Base-by-base conservation (phyloP, 1,140 invertebrate species). In the Conopomorpha cramerella region DNA sequence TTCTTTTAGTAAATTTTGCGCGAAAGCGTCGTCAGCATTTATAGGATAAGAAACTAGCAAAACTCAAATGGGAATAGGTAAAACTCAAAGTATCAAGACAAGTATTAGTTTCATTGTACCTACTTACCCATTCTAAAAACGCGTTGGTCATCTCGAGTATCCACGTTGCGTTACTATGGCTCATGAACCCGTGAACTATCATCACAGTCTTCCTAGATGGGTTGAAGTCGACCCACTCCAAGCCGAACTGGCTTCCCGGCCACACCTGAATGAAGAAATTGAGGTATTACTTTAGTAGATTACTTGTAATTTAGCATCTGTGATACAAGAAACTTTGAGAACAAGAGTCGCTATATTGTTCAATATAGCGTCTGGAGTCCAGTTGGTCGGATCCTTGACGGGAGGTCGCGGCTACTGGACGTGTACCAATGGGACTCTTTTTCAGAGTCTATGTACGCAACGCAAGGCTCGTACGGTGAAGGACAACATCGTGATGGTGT, bases 171-270 rank as follows among this genome's bases (percentile, higher is more conserved):
- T 78, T 62, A 25, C 80, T 78, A 36, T 81, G 63, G 13, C 81
- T 81, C 60, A 84, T 67, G 49, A 82, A 84, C 1, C 82, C 82
- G 35, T 84, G 82, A 2, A 82, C 70, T 14, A 84, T 82, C 35
- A 84, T 41, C 8, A 82, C 50, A 0, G 81, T 83, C 16, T 47
- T 64, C 17, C 79, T 67, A 7, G 51, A 46, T 0, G 79, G 62
- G 13, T 70, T 47, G 47, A 80, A 83, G 38, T 81, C 78, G 1
- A 78, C 78, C 79, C 79, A 82, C 38, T 83, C 79, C 2, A 84
- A 43, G n/a, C 80, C 79, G 37, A 84, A 83, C 29, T 84, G 80
- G 0, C 70, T 39, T 6, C 79, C 82, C 2, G 55, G 50, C 19
- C 39, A 56, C 7, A 74, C 63, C 70, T 71, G 29, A 29, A 11